Evolutionary conservation across 2,113 vertebrate genomes (phyloP).

Genomic region (Athene noctua): DNA sequence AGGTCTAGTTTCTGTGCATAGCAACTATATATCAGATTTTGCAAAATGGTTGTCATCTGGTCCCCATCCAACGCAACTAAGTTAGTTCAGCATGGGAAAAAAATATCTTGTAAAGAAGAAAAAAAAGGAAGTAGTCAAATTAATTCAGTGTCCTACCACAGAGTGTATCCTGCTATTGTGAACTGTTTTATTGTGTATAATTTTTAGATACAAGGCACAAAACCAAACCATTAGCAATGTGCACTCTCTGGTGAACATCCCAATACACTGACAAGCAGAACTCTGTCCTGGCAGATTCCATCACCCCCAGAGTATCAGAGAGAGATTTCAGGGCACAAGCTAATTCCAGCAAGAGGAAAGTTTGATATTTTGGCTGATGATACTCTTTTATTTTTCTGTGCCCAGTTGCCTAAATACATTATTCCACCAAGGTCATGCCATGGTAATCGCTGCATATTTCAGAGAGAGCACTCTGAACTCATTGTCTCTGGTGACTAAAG

Average conservation of each 20-base stretch:
- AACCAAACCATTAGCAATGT: neutral
- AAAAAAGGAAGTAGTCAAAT: neutral
- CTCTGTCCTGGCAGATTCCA: neutral
- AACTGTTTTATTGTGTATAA: neutral
- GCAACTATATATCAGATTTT: neutral
- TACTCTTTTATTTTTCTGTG: neutral
- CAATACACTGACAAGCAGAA: neutral
- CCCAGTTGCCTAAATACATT: neutral
- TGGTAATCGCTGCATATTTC: neutral
- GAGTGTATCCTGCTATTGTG: neutral
- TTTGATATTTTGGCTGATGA: neutral
- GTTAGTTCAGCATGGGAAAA: neutral
- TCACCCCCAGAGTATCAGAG: neutral
- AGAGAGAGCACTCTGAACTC: neutral
- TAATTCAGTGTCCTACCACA: neutral
- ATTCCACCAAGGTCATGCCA: neutral
- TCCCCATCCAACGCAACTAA: neutral
- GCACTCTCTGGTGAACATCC: neutral
- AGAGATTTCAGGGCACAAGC: neutral
- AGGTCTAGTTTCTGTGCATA: neutral
- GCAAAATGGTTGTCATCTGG: neutral
- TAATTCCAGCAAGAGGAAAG: neutral
- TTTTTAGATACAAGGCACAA: neutral
- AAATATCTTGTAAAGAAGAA: neutral
- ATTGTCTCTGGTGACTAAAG: conserved; percentile 1